phyloP scores from a whole-genome alignment of 2,113 vertebrate genomes.

The Leptosomus discolor region DNA sequence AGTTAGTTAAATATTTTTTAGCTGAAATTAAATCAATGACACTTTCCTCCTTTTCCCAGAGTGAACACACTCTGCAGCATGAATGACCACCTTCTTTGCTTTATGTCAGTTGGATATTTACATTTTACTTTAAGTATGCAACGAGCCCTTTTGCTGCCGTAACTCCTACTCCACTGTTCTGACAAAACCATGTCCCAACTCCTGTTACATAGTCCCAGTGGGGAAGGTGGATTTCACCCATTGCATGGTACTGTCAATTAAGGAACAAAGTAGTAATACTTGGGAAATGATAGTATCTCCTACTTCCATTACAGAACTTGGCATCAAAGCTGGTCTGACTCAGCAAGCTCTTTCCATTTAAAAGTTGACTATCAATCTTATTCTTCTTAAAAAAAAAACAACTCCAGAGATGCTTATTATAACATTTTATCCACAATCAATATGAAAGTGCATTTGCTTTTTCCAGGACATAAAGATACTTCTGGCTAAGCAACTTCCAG shows the following conservation, averaged over 20 bases:
- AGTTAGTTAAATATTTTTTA: not conserved
- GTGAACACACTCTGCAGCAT: not conserved
- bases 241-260: not conserved
- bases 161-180: not conserved
- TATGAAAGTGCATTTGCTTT: not conserved
- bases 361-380: not conserved
- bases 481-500: not conserved
- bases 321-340: slow-evolving; percentile 1
- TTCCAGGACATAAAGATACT: not conserved
- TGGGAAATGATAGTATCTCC: not conserved
- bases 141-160: not conserved
- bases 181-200: not conserved
- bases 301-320: slow-evolving; percentile 21
- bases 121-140: not conserved
- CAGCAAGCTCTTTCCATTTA: slow-evolving; percentile 12
- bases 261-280: not conserved
- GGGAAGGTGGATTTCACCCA: not conserved
- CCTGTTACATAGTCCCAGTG: not conserved
- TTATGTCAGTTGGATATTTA: not conserved
- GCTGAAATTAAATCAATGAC: not conserved
- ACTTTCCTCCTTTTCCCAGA: not conserved
- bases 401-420: not conserved
- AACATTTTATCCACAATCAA: not conserved
- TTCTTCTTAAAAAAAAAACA: not conserved
- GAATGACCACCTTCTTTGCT: not conserved